Base-by-base conservation (phyloP, 1,140 invertebrate genomes). In the Temnothorax nylanderi region DNA sequence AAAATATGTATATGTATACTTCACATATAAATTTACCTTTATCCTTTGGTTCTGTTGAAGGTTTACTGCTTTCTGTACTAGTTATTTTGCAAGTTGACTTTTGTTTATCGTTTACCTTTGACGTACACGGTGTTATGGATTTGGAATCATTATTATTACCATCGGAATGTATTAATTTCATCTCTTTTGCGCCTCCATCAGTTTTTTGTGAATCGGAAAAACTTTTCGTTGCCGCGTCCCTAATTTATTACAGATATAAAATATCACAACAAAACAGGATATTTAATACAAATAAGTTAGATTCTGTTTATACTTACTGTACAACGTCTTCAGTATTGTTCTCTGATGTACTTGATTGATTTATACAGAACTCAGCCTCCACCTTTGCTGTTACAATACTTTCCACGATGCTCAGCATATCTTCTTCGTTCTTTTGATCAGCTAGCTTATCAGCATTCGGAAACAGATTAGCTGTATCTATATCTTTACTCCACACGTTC, bases 341-440 rank as follows among this genome's bases (percentile, higher is more conserved):
- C 67, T 74, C 21, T 1, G 47, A 44, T 16, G 34, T 44, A 51
- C 71, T 51, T 47, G 32, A 64, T 56, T 86, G 56, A 72, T 62
- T 69, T 47, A 11, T 21, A 71, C 37, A 10, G 78, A 60, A 60
- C 41, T 91, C 37, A 64, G 62, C 37, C 26, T 93, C 87, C 13
- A 91, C 44, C 26, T 92, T 67, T 64, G 77, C 72, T 8, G 88
- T 90, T 16, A 89, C 69, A 69, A 92, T 78, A 74, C 82, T 92
- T 74, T 91, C 89, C 21, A 84, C 77, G 18, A 74, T 47, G 21
- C 41, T 69, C 0, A 87, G 56, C 8, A 72, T 41, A 18, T 60
- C 37, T 34, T 92, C 85, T 54, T 78, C 71, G 32, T 85, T 10
- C 58, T 67, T 86, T 60, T 89, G 74, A 8, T 76, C 41, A 18